Percentiles rank a stretch among this genome's conserved stretches.
Conservation (phyloP, 1,140 invertebrate genomes). For the Drosophila mojavensis region DNA sequence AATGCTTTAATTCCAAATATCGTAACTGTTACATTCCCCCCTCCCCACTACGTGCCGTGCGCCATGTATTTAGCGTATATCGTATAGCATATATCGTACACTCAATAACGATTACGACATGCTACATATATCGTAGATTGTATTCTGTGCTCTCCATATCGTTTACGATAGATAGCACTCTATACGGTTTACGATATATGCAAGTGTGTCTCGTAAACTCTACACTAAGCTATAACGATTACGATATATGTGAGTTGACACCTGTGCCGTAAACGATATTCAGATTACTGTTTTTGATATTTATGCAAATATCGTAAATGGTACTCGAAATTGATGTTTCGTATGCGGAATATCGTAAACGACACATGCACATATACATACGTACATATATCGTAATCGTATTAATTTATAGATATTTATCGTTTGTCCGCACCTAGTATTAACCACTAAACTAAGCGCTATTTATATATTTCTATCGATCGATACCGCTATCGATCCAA, state of each 20-base stretch:
- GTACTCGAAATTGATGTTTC: background rate
- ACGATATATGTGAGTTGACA: background rate
- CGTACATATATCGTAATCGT: conserved; percentile 32
- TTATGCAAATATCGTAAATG: background rate
- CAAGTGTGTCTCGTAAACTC: background rate
- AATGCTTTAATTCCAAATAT: conserved; percentile 70
- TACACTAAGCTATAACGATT: background rate
- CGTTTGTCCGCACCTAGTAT: conserved; percentile 57
- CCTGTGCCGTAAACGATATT: background rate
- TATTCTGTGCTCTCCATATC: background rate
- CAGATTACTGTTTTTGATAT: background rate
- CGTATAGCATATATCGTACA: conserved; percentile 1
- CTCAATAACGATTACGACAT: conserved; percentile 19
- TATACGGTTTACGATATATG: background rate
- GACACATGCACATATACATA: background rate
- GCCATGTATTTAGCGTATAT: background rate
- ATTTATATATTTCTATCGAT: background rate
- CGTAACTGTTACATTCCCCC: conserved; percentile 34
- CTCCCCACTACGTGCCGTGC: background rate
- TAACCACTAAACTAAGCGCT: conserved; percentile 36
- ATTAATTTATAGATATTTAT: conserved; percentile 59
- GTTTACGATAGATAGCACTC: background rate
- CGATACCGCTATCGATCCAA: background rate
- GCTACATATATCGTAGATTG: background rate
- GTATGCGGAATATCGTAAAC: background rate